Evolutionary conservation across 2,888 invertebrate species (phyloP).

Genomic region (Frankliniella fusca): DNA sequence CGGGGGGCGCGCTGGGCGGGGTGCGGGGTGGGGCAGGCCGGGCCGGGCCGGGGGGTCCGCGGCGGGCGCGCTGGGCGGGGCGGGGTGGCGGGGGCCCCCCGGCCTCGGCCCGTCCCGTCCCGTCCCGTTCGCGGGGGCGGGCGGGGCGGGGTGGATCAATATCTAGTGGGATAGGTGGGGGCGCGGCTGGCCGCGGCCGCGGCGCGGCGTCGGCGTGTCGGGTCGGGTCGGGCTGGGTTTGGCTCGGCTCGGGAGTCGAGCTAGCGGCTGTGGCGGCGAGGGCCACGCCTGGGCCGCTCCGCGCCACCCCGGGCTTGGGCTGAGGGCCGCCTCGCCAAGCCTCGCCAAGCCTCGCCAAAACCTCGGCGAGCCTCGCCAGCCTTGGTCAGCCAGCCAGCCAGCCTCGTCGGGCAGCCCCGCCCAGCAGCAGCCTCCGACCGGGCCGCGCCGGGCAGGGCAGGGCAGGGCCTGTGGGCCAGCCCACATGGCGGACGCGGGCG

Average conservation of each 20-base stretch:
- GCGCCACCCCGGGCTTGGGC: background rate
- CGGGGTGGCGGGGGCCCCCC: background rate
- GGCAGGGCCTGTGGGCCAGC: background rate
- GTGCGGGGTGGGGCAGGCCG: background rate
- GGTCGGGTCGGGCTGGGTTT: background rate
- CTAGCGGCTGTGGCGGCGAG: background rate
- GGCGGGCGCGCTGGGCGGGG: background rate
- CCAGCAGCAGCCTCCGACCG: background rate
- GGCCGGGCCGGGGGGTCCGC: background rate
- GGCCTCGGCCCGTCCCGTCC: background rate
- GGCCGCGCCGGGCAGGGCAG: background rate
- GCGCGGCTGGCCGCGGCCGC: background rate
- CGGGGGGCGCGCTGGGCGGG: background rate
- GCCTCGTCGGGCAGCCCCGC: background rate
- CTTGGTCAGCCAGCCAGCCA: background rate
- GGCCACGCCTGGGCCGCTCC: background rate
- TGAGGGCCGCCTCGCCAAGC: conserved; percentile 9
- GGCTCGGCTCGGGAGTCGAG: background rate
- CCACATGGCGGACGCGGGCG: background rate
- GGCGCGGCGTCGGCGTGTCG: background rate
- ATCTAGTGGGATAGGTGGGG: background rate
- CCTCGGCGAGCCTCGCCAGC: background rate
- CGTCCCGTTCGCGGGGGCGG: background rate
- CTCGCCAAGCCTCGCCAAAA: background rate
- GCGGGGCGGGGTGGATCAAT: conserved; percentile 18